Evolutionary conservation across 1,140 invertebrate genomes (phyloP).

Genomic region (Drosophila mojavensis): DNA sequence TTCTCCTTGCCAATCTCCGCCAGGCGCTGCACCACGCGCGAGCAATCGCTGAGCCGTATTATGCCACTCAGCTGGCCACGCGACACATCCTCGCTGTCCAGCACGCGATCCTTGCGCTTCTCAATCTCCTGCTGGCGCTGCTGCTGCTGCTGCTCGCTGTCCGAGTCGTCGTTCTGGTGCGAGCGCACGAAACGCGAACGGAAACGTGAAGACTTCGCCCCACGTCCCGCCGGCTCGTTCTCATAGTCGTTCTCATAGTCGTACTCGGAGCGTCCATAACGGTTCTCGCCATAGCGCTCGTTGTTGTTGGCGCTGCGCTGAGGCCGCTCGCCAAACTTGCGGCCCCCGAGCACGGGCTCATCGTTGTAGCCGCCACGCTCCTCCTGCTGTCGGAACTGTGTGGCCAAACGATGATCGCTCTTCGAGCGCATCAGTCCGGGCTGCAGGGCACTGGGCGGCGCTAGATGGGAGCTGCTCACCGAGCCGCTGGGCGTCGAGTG

Average conservation of each 20-base stretch:
- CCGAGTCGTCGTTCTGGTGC: slow-evolving; percentile 88
- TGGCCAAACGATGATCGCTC: slow-evolving; percentile 95
- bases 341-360: slow-evolving; percentile 88
- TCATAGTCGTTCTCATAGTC: slow-evolving; percentile 89
- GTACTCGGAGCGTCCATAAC: slow-evolving; percentile 86
- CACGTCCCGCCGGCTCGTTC: slow-evolving; percentile 84
- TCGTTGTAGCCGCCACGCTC: slow-evolving; percentile 87
- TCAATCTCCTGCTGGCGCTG: slow-evolving; percentile 86
- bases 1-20: slow-evolving; percentile 92
- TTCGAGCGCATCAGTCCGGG: slow-evolving; percentile 95
- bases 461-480: slow-evolving; percentile 85
- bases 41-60: slow-evolving; percentile 94
- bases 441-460: slow-evolving; percentile 86
- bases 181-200: slow-evolving; percentile 89
- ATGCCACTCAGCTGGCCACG: slow-evolving; percentile 95
- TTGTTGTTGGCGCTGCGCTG: slow-evolving; percentile 82
- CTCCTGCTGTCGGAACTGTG: slow-evolving; percentile 94
- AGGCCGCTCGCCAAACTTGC: slow-evolving; percentile 89
- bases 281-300: slow-evolving; percentile 84
- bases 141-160: slow-evolving; percentile 86
- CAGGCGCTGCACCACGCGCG: slow-evolving; percentile 93
- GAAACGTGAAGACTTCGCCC: slow-evolving; percentile 86
- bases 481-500: slow-evolving; percentile 85
- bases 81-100: slow-evolving; percentile 95
- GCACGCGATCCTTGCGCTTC: slow-evolving; percentile 90